phyloP scores from a whole-genome alignment of 2,797 vertebrate species.

The Myotis daubentonii region DNA sequence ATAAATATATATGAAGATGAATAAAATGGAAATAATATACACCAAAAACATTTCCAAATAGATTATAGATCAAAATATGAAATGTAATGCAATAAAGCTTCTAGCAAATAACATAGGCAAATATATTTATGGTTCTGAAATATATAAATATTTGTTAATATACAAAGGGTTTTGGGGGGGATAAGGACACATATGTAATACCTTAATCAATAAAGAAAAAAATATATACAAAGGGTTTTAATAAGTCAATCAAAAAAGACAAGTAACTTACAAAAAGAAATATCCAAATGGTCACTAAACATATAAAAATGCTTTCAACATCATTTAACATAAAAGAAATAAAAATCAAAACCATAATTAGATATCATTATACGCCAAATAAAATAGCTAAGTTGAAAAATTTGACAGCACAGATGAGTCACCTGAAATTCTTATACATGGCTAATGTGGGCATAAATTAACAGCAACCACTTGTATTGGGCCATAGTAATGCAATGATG shows the following conservation, averaged over 20 bases:
- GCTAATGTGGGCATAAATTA: not conserved
- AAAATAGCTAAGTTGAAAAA: not conserved
- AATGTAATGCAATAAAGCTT: not conserved
- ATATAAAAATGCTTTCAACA: not conserved
- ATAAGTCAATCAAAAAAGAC: not conserved
- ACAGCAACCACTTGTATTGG: not conserved
- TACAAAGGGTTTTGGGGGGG: not conserved
- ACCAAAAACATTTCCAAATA: not conserved
- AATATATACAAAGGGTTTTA: not conserved
- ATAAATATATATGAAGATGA: not conserved
- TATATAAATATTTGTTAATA: not conserved
- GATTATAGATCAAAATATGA: not conserved
- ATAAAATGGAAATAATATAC: not conserved
- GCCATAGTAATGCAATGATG: not conserved
- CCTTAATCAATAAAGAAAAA: too few relatives aligned
- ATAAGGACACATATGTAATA: too few relatives aligned
- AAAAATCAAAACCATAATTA: not conserved
- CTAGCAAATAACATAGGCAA: conserved; percentile 19
- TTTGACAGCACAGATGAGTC: not conserved
- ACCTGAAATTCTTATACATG: not conserved
- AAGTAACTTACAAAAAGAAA: not conserved
- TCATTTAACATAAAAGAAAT: not conserved
- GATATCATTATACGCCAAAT: not conserved
- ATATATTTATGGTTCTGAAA: not conserved
- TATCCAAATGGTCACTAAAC: not conserved